Conservation (phyloP, 2,113 vertebrate genomes). For the Pelobates fuscus region DNA sequence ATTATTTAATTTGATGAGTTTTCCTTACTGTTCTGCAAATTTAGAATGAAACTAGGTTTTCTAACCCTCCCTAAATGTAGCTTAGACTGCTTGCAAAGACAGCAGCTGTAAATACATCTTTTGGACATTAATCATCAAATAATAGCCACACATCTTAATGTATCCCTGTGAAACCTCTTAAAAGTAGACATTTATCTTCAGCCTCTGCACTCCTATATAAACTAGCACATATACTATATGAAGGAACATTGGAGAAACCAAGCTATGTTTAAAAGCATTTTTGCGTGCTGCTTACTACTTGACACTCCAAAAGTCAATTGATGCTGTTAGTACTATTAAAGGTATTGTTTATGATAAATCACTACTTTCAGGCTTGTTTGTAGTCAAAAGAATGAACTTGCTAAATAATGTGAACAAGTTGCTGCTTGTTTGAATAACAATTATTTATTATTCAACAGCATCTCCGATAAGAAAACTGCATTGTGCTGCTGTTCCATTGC, state of each 20-base stretch:
- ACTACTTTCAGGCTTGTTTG: background rate
- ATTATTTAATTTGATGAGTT: too few relatives aligned
- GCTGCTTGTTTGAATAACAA: background rate
- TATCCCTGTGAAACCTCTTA: background rate
- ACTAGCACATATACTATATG: too few relatives aligned
- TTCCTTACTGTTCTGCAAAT: too few relatives aligned
- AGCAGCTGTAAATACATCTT: slow-evolving; percentile 15
- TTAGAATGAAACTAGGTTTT: too few relatives aligned
- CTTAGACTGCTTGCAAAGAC: background rate
- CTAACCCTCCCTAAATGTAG: background rate
- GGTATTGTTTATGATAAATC: background rate
- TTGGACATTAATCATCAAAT: background rate
- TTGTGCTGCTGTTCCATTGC: too few relatives aligned
- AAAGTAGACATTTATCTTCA: too few relatives aligned
- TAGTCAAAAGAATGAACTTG: background rate
- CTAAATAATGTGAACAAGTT: background rate
- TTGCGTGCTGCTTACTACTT: too few relatives aligned
- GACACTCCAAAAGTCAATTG: too few relatives aligned
- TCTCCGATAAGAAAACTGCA: background rate
- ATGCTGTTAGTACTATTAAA: too few relatives aligned
- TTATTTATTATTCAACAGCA: background rate
- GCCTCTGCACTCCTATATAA: too few relatives aligned
- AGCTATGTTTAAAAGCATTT: too few relatives aligned
- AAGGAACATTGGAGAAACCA: too few relatives aligned
- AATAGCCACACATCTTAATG: background rate